Percentiles rank a stretch among this genome's conserved stretches.
Conservation (phyloP, 1,140 invertebrate genomes). For the Camponotus vicinus region DNA sequence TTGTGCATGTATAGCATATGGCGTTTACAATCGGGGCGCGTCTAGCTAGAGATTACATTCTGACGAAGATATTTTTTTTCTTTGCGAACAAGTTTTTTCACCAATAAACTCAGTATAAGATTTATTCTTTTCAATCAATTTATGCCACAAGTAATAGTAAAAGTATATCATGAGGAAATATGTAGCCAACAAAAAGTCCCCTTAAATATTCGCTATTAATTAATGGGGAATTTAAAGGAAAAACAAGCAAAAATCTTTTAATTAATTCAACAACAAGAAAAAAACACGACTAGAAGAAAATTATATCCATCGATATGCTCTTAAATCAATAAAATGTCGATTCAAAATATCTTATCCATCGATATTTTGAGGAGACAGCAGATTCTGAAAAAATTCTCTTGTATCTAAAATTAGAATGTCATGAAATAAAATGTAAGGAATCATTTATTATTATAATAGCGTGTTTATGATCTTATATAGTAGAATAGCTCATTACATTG, state of each 20-base stretch:
- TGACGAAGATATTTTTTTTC: not conserved
- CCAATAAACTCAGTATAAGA: too few relatives aligned
- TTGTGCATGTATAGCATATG: not conserved
- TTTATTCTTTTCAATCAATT: too few relatives aligned
- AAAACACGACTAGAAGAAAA: not conserved
- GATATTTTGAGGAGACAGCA: not conserved
- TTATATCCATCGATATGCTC: not conserved
- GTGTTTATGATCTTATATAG: not conserved
- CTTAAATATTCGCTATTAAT: too few relatives aligned
- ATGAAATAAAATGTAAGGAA: not conserved
- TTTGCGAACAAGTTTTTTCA: not conserved
- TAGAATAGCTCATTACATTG: not conserved
- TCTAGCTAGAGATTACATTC: not conserved
- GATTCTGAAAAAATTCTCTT: not conserved
- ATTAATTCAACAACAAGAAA: not conserved
- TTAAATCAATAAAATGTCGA: not conserved
- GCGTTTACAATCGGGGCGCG: constrained; percentile 7
- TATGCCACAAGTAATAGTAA: too few relatives aligned
- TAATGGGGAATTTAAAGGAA: too few relatives aligned
- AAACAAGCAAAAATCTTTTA: not conserved
- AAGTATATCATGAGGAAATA: too few relatives aligned
- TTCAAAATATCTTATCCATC: not conserved
- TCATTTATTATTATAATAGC: not conserved
- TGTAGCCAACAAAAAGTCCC: too few relatives aligned
- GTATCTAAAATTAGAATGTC: not conserved